Evolutionary conservation across 2,113 vertebrate species (phyloP), one percentile per base, ranked within the genome.

Genomic region (Alosa alosa): DNA sequence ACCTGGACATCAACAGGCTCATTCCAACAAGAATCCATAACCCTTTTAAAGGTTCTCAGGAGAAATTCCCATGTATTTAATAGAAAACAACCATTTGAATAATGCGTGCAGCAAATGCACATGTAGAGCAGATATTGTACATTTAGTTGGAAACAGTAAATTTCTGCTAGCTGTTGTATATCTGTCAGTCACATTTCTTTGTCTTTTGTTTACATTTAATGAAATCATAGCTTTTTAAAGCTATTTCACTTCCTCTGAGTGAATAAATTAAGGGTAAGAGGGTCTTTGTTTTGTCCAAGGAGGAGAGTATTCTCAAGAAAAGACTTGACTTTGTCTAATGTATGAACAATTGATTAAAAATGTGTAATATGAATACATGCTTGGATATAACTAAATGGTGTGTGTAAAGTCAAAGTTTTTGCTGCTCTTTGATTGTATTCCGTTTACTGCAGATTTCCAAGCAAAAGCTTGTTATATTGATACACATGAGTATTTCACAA

Each of bases 171-270:
- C 92, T 93, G 60, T 25, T n/a, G 60, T n/a, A 11, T 7, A 7
- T 91, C 92, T 86, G 90, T 94, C 94, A 94, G 92, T 94, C 94
- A 93, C 94, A 93, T 94, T 93, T 94, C 89, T 93, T 86, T 87
- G 87, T 93, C 91, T 90, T 95, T 95, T 94, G 93, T 95, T 94
- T 95, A 93, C 93, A 94, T 95, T 93, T 94, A 92, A 94, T 93
- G 93, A 92, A 93, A 95, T 95, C 93, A 94, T 93, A 90, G 93
- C 93, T 89, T 93, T 92, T 91, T 93, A 92, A 93, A 93, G 91
- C 91, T 93, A 91, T 91, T 94, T 95, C 93, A 95, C 93, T 93
- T 94, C 93, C 92, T 94, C 9, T 49, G 47, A 49, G 9, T 49
- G 47, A 10, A 49, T 49, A 10, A 49, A 49, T 11, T 13, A 10